Evolutionary conservation across 92 coral and sea anemone species (phyloP).

Genomic region (Umimayanthus kanabou): DNA sequence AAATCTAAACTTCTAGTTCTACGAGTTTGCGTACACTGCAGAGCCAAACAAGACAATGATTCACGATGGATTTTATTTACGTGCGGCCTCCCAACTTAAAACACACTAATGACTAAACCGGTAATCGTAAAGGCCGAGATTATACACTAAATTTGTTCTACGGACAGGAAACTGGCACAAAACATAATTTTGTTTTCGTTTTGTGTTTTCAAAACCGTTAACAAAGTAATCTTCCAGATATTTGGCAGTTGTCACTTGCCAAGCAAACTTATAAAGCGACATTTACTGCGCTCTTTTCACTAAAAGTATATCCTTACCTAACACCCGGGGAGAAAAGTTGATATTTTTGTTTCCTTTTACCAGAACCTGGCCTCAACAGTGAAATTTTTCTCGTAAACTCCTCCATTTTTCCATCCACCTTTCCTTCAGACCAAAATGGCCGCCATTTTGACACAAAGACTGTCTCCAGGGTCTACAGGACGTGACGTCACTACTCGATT

Average conservation of each 20-base stretch:
- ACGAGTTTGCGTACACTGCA: too few relatives aligned
- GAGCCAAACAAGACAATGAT: too few relatives aligned
- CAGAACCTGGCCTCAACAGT: slow-evolving; percentile 64
- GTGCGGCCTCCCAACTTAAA: background rate
- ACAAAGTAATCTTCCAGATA: background rate
- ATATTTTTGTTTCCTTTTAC: slow-evolving; percentile 59
- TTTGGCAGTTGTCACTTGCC: background rate
- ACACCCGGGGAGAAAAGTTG: slow-evolving; percentile 75
- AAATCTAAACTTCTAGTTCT: too few relatives aligned
- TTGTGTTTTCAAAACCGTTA: background rate
- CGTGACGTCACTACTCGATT: slow-evolving; percentile 75
- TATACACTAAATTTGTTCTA: background rate
- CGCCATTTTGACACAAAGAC: slow-evolving; percentile 83
- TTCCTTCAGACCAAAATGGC: slow-evolving; percentile 59
- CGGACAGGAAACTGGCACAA: background rate
- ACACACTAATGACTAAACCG: background rate
- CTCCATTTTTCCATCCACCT: slow-evolving; percentile 55
- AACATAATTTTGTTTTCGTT: background rate
- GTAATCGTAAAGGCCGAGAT: background rate
- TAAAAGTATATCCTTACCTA: slow-evolving; percentile 58
- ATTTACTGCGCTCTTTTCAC: background rate
- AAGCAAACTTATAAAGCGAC: slow-evolving; percentile 1
- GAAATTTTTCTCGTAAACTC: slow-evolving; percentile 68
- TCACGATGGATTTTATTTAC: background rate
- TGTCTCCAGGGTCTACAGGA: slow-evolving; percentile 29